Evolutionary conservation across 2,797 vertebrate genomes (phyloP).

Genomic region (Intellagama lesueurii): DNA sequence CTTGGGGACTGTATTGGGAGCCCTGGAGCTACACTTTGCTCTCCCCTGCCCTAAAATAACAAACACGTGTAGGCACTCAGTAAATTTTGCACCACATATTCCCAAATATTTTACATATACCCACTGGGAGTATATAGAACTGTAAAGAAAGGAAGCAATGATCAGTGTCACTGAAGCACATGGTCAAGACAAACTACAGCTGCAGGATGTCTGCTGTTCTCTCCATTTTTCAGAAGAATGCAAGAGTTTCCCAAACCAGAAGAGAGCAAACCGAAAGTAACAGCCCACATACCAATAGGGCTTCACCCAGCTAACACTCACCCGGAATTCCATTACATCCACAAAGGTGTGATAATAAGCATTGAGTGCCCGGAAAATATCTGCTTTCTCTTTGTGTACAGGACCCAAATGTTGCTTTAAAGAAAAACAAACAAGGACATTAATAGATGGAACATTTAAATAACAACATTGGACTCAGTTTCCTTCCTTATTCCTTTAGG

Average conservation of each 20-base stretch:
- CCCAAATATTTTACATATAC: too few relatives aligned
- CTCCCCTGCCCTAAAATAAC: too few relatives aligned
- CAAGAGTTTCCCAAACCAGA: background rate
- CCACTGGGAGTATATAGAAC: too few relatives aligned
- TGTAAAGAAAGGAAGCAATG: background rate
- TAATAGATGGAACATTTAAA: background rate
- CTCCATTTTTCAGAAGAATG: background rate
- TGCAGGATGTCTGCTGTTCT: background rate
- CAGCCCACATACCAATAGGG: background rate
- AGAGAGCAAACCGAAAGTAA: background rate
- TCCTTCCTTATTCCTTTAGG: too few relatives aligned
- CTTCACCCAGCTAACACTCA: conserved; percentile 69
- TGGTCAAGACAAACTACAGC: background rate
- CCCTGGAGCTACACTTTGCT: too few relatives aligned
- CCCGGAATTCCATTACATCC: conserved; percentile 95
- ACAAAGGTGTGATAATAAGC: conserved; percentile 92
- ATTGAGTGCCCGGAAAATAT: conserved; percentile 78
- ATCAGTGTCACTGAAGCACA: too few relatives aligned
- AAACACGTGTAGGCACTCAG: too few relatives aligned
- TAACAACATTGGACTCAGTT: background rate
- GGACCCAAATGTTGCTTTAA: conserved; percentile 86
- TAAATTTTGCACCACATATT: too few relatives aligned
- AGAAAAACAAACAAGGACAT: background rate
- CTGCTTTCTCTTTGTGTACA: conserved; percentile 89
- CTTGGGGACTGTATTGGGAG: too few relatives aligned